A percentile compares a stretch with the other conserved stretches of the same genome.
Conservation (phyloP, 2,888 invertebrate species). For the Galerucella pusilla region DNA sequence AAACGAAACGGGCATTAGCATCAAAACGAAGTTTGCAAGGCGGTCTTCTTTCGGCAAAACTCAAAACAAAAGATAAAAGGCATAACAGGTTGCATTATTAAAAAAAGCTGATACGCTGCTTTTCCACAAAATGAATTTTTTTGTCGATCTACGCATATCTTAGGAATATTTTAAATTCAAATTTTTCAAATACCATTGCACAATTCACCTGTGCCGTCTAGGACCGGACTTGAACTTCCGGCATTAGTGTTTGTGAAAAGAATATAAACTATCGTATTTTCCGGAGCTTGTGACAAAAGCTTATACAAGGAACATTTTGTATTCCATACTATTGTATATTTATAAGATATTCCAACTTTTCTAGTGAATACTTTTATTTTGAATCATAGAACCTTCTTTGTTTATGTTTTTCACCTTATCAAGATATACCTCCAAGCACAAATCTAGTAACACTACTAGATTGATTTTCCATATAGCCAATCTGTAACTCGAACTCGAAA, state of each 20-base stretch:
- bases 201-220: slow-evolving; percentile 40
- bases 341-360: too few relatives aligned
- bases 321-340: too few relatives aligned
- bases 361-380: too few relatives aligned
- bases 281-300: too few relatives aligned
- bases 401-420: too few relatives aligned
- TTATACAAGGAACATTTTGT: too few relatives aligned
- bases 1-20: slow-evolving; percentile 6
- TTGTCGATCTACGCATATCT: slow-evolving; percentile 40
- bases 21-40: slow-evolving; percentile 8
- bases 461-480: too few relatives aligned
- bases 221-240: background rate
- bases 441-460: too few relatives aligned
- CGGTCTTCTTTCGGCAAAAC: background rate
- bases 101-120: slow-evolving; percentile 40
- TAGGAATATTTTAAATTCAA: slow-evolving; percentile 43
- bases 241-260: background rate
- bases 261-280: too few relatives aligned
- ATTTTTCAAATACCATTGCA: slow-evolving; percentile 39
- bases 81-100: slow-evolving; percentile 37
- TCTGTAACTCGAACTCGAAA: too few relatives aligned
- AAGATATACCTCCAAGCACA: too few relatives aligned
- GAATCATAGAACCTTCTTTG: too few relatives aligned
- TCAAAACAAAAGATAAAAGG: slow-evolving; percentile 29
- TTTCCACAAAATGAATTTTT: slow-evolving; percentile 40